A percentile compares a stretch with the other conserved stretches of the same genome.
These are phyloP conservation scores for Chloroceryle amazona DNA, from an alignment of 2,797 vertebrate genomes.

Conservation along the genomic window DNA sequence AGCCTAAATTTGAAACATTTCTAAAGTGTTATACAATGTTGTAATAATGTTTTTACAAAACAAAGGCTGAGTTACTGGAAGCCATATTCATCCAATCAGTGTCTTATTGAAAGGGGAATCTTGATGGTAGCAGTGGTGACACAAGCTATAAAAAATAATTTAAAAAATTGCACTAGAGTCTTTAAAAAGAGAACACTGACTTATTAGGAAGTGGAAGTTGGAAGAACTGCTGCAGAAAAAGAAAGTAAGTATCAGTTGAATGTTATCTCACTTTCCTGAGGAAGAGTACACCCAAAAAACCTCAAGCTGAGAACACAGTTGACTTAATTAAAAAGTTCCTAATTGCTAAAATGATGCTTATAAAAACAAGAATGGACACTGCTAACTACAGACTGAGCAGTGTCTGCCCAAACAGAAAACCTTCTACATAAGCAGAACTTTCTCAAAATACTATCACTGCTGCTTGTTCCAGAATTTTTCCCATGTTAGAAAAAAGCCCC, in stretches of 20 bases:
- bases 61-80: conserved; percentile 84
- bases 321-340: conserved; percentile 59
- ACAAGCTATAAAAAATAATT: conserved; percentile 6
- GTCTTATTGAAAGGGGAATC: conserved; percentile 70
- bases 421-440: background rate
- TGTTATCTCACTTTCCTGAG: conserved; percentile 20
- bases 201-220: conserved; percentile 13
- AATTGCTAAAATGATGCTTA: conserved; percentile 43
- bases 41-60: conserved; percentile 85
- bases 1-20: conserved; percentile 82
- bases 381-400: conserved; percentile 15
- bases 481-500: background rate
- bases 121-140: conserved; percentile 60
- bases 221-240: conserved; percentile 4
- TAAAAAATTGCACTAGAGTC: conserved; percentile 7
- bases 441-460: background rate
- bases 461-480: background rate
- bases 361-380: conserved; percentile 54
- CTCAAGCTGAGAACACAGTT: conserved; percentile 48
- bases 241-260: background rate
- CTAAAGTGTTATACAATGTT: conserved; percentile 84
- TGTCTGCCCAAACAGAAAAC: background rate
- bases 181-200: conserved; percentile 45
- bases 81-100: conserved; percentile 80
- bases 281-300: conserved; percentile 11